phyloP scores from a whole-genome alignment of 2,113 vertebrate genomes.

The Monopterus albus region DNA sequence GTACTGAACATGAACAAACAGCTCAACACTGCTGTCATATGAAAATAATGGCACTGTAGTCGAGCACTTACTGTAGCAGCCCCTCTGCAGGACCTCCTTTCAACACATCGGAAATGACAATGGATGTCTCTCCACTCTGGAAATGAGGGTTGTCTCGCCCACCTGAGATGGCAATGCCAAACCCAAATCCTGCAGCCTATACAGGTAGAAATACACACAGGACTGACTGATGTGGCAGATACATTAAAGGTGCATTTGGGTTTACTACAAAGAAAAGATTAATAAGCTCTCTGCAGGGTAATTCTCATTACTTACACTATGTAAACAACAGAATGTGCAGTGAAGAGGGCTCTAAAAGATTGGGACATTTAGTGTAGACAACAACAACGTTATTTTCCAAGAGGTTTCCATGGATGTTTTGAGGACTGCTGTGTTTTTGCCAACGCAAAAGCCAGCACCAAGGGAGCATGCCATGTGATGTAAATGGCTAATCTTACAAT shows the following conservation, averaged over 20 bases:
- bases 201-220: conserved; percentile 35
- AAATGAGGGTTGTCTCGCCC: conserved; percentile 99
- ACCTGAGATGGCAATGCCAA: conserved; percentile 98
- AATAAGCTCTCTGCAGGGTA: background rate
- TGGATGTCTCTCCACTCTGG: conserved; percentile 98
- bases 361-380: background rate
- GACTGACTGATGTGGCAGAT: background rate
- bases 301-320: too few relatives aligned
- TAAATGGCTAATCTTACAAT: conserved; percentile 57
- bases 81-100: conserved; percentile 98
- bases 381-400: conserved; percentile 14
- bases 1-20: too few relatives aligned
- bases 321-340: too few relatives aligned
- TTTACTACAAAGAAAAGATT: too few relatives aligned
- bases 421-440: conserved; percentile 11
- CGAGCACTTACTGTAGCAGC: conserved; percentile 89
- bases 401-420: conserved; percentile 16
- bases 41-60: background rate
- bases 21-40: background rate
- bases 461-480: conserved; percentile 46
- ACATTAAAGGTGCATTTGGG: too few relatives aligned
- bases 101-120: conserved; percentile 98
- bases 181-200: conserved; percentile 96
- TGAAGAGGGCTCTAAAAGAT: background rate
- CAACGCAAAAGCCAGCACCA: conserved; percentile 9